Conservation (phyloP, 2,797 vertebrate genomes). For the Prunella strophiata region DNA sequence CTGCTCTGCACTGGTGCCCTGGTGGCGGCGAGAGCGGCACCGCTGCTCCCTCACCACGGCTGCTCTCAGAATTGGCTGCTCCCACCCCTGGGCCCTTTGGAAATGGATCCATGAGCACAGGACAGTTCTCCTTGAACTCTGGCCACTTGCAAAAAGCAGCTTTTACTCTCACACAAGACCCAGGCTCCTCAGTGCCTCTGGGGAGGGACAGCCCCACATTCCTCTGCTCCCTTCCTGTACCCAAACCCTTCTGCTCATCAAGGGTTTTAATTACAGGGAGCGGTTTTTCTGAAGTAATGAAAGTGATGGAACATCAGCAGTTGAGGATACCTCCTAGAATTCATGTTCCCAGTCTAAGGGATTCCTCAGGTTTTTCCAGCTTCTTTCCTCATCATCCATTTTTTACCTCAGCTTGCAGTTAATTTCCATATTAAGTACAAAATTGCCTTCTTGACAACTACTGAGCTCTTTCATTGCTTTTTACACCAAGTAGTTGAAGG, state of each 20-base stretch:
- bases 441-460: neutral
- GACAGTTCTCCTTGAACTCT: neutral
- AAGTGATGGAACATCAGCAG: neutral
- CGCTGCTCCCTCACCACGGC: neutral
- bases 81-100: neutral
- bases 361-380: neutral
- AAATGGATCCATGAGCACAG: neutral
- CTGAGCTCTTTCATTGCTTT: neutral
- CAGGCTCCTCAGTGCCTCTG: neutral
- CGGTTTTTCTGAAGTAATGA: neutral
- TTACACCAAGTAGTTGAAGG: neutral
- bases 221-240: neutral
- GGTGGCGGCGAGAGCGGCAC: neutral
- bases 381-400: neutral
- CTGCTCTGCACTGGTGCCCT: neutral
- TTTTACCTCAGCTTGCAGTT: neutral
- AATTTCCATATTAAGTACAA: neutral
- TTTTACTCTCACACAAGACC: neutral
- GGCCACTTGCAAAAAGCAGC: neutral
- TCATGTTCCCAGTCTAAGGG: neutral
- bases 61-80: neutral
- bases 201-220: accelerated
- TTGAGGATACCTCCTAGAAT: neutral
- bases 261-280: neutral
- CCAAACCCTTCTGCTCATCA: neutral